These are phyloP conservation scores for Muntiacus muntjak DNA, from an alignment of 2,113 vertebrate genomes.

Conservation along the genomic window DNA sequence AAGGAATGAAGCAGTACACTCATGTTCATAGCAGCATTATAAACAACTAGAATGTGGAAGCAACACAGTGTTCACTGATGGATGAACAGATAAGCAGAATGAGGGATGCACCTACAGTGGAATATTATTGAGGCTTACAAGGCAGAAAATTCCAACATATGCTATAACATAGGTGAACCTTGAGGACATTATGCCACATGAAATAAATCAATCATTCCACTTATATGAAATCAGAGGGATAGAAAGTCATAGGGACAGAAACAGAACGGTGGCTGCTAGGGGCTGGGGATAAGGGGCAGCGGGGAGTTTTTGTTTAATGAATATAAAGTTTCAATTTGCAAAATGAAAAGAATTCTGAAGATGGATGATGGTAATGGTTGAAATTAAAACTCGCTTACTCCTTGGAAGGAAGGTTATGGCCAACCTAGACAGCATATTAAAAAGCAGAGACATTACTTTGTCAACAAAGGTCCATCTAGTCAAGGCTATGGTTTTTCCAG, in stretches of 20 bases:
- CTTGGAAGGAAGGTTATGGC: neutral
- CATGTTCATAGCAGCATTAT: neutral
- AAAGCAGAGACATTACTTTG: neutral
- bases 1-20: neutral
- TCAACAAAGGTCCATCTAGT: neutral
- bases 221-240: neutral
- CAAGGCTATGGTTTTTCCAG: neutral
- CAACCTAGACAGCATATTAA: neutral
- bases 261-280: neutral
- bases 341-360: neutral
- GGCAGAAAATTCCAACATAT: neutral
- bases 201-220: neutral
- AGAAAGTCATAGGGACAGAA: neutral
- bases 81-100: neutral
- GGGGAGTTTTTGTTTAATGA: neutral
- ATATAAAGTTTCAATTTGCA: neutral
- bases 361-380: neutral
- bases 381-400: neutral
- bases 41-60: neutral
- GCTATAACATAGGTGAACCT: neutral
- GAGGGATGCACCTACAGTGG: neutral
- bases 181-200: neutral
- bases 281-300: neutral
- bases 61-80: neutral
- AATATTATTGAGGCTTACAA: neutral